Evolutionary conservation across 2,797 vertebrate species (phyloP), one percentile per base, ranked within the genome.

Genomic region (Crenichthys baileyi): DNA sequence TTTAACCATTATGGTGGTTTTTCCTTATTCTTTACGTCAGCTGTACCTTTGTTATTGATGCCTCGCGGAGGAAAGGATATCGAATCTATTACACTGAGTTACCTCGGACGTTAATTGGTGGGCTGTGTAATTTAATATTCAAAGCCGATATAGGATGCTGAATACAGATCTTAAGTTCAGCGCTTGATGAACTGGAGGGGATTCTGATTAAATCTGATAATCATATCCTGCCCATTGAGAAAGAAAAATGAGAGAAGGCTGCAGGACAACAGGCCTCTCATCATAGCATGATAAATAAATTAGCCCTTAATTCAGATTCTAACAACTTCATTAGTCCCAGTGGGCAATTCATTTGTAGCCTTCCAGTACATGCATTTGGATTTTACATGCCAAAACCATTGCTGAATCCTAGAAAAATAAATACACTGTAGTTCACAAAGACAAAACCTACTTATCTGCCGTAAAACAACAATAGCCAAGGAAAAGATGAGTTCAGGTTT

Each of bases 201-300:
- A 50, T 77, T 85, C 84, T 88, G 88, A 91, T 91, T 86, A 83
- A 88, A 90, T 89, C 70, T 78, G 68, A 86, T 91, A 72, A 79
- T 44, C 72, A 72, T 79, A 61, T 70, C 80, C 31, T 77, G 60
- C 56, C 29, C 36, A 31, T 39, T 46, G 65, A 56, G 18, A 72
- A 73, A 70, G 41, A 24, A 15, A 26, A 41, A 29, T 26, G 11
- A 7, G 15, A 4, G 22, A 50, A 53, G 41, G 20, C 31, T 36
- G 20, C 70, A 50, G 24, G 39, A 26, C 39, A 55, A 26, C 18
- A 20, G 39, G 29, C 36, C 72, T 77, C 16, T 88, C 87, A 78
- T 51, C 68, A 48, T 68, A 8, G 60, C 55, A 72, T 80, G 58
- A 82, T 72, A 56, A 41, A 79, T 79, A 18, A 77, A 2, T 4